Evolutionary conservation across 35 echinoderm and acorn worm species (phyloP).

Genomic region (Anneissia japonica): DNA sequence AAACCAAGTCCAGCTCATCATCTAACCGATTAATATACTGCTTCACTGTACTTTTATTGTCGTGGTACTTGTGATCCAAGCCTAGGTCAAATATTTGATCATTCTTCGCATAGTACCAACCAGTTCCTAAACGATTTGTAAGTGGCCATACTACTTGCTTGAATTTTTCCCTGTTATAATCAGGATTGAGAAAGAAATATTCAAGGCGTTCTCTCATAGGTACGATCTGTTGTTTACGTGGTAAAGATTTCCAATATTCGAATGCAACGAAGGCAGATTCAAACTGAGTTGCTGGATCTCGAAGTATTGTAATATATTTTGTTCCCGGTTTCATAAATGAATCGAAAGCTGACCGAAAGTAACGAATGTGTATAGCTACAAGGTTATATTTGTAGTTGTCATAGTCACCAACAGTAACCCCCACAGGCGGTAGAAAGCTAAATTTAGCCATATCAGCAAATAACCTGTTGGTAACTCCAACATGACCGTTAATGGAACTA

Average conservation of each 20-base stretch:
- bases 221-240: neutral
- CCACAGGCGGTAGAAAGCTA: conserved; percentile 24
- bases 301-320: conserved; percentile 73
- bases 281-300: conserved; percentile 79
- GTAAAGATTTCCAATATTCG: conserved; percentile 38
- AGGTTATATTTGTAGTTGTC: conserved; percentile 46
- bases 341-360: conserved; percentile 42
- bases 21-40: conserved; percentile 12
- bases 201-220: neutral
- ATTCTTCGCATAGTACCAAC: conserved; percentile 6
- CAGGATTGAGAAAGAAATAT: conserved; percentile 20
- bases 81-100: conserved; percentile 37
- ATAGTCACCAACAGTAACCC: neutral
- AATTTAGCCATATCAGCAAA: neutral
- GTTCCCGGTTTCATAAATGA: conserved; percentile 54
- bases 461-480: neutral
- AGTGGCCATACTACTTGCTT: neutral
- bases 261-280: conserved; percentile 76
- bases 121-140: neutral
- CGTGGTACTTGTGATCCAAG: conserved; percentile 14
- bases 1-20: conserved; percentile 38
- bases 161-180: neutral
- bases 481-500: conserved; percentile 32
- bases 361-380: conserved; percentile 55
- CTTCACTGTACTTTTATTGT: neutral